phyloP scores from a whole-genome alignment of 2,113 vertebrate species.

The Bufo bufo region DNA sequence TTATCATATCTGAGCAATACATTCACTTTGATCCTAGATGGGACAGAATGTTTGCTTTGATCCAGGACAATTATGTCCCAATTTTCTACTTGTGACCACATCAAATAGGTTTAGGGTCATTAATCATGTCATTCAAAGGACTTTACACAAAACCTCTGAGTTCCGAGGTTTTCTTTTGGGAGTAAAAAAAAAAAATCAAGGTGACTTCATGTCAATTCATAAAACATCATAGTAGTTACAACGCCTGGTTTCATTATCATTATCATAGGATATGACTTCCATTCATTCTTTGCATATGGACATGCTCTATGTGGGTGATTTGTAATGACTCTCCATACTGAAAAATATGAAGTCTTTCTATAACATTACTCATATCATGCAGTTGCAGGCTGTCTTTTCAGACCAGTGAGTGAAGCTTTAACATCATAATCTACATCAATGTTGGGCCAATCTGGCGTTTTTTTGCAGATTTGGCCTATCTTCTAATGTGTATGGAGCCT shows the following conservation, averaged over 20 bases:
- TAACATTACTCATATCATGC: neutral
- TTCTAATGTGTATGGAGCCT: no score
- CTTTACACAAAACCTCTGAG: neutral
- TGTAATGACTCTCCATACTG: neutral
- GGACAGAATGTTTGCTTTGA: constrained; percentile 20
- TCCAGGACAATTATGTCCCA: constrained; percentile 23
- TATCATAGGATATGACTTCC: neutral
- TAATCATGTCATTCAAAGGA: constrained; percentile 25
- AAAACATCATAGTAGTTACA: neutral
- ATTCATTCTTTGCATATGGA: neutral
- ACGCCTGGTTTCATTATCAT: neutral
- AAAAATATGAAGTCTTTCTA: neutral
- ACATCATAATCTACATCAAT: no score
- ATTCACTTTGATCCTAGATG: constrained; percentile 20
- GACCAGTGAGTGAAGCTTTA: no score
- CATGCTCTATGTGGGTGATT: neutral
- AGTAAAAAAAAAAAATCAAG: neutral
- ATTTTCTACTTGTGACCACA: constrained; percentile 20
- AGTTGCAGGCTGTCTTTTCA: neutral
- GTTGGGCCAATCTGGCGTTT: no score
- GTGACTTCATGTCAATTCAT: neutral
- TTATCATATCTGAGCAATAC: neutral
- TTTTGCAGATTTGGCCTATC: no score
- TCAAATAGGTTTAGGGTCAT: constrained; percentile 31
- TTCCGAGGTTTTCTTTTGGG: neutral